Evolutionary conservation across 2,113 vertebrate genomes (phyloP).

Genomic region (Trogon surrucura): DNA sequence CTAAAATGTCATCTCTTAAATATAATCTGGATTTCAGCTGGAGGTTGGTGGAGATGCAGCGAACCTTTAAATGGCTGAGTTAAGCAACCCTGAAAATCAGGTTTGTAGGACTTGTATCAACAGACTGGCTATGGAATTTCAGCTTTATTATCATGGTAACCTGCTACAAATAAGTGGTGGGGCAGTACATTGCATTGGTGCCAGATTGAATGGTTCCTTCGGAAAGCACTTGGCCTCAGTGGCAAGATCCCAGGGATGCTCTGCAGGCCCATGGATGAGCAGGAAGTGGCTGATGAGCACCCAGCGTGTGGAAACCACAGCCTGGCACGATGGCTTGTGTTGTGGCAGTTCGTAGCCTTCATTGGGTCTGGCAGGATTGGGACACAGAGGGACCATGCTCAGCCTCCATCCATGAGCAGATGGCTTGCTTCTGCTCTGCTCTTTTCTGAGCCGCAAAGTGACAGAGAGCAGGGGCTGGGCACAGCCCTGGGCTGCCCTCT

Average conservation of each 20-base stretch:
- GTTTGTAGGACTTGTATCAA: background rate
- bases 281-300: background rate
- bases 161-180: background rate
- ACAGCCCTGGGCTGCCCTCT: background rate
- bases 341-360: background rate
- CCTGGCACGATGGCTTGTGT: accelerated
- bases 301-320: background rate
- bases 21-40: background rate
- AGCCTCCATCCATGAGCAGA: background rate
- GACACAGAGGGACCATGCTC: accelerated
- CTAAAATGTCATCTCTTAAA: background rate
- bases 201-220: background rate
- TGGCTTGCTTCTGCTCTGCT: background rate
- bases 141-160: background rate
- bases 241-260: background rate
- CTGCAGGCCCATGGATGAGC: background rate
- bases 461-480: background rate
- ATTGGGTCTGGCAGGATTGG: background rate
- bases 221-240: background rate
- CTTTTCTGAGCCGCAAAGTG: background rate
- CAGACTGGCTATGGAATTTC: background rate
- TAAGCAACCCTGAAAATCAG: constrained; percentile 16
- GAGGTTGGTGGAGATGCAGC: background rate
- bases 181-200: background rate
- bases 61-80: background rate